Conservation (phyloP, 2,113 vertebrate species). For the Bettongia penicillata region DNA sequence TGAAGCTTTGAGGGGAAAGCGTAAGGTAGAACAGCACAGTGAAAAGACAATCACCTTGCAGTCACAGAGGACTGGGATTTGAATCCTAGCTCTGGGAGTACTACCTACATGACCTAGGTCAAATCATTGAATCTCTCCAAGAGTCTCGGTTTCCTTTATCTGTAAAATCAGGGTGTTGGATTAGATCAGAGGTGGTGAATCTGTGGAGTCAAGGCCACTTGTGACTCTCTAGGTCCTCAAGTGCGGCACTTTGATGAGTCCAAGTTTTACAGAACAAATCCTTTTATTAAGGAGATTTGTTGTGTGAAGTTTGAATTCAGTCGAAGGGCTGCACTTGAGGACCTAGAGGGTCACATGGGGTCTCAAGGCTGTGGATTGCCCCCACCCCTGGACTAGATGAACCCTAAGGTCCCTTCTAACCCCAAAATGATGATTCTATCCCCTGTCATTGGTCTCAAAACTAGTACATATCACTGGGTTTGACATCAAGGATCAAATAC, state of each 20-base stretch:
- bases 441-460: neutral
- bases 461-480: neutral
- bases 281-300: too few relatives aligned
- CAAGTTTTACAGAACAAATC: too few relatives aligned
- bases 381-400: neutral
- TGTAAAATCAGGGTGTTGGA: neutral
- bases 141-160: neutral
- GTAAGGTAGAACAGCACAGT: neutral
- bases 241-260: too few relatives aligned
- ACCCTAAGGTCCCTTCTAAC: neutral
- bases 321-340: too few relatives aligned
- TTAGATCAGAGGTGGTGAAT: too few relatives aligned
- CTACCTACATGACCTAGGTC: neutral
- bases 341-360: too few relatives aligned
- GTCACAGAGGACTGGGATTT: neutral
- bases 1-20: neutral
- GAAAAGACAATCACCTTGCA: neutral
- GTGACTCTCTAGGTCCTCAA: too few relatives aligned
- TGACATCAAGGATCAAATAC: neutral
- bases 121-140: too few relatives aligned
- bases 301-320: too few relatives aligned
- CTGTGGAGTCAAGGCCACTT: too few relatives aligned
- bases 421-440: neutral
- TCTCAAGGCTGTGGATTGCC: too few relatives aligned
- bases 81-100: neutral